Conservation (phyloP, 1,140 invertebrate genomes). For the Brachionus paranguensis region DNA sequence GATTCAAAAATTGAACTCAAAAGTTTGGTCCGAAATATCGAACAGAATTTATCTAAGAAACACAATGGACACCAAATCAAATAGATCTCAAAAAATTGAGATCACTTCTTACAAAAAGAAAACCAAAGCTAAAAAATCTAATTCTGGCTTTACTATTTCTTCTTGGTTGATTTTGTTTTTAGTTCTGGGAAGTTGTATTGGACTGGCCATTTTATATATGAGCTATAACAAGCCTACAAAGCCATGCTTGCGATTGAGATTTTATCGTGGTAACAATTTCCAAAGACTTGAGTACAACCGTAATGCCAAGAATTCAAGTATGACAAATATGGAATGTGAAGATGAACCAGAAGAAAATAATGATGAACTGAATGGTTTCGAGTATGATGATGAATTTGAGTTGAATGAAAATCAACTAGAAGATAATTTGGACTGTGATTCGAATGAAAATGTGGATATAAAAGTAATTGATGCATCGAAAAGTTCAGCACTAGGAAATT, state of each 20-base stretch:
- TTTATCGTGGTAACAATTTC: constrained; percentile 19
- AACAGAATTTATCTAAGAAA: constrained; percentile 5
- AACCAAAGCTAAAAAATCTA: not conserved
- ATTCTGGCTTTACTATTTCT: not conserved
- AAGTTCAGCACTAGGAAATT: not conserved
- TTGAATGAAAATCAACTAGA: not conserved
- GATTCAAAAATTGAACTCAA: not conserved
- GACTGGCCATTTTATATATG: not conserved
- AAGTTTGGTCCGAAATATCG: not conserved
- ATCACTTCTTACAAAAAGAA: not conserved
- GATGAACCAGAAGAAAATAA: not conserved
- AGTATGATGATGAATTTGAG: constrained; percentile 30
- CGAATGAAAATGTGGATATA: constrained; percentile 13
- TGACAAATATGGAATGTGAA: not conserved
- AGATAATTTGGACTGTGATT: not conserved
- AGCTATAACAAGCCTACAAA: not conserved
- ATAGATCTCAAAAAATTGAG: not conserved
- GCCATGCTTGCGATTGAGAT: not conserved
- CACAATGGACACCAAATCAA: not conserved
- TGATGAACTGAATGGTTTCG: constrained; percentile 15
- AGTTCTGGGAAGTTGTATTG: not conserved
- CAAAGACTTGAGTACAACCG: not conserved
- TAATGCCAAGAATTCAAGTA: not conserved
- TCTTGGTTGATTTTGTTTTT: not conserved
- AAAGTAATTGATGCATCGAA: constrained; percentile 11